A percentile compares a stretch with the other conserved stretches of the same genome.
Conservation (phyloP, 2,888 invertebrate genomes). For the Enoplolaimus lenunculus region DNA sequence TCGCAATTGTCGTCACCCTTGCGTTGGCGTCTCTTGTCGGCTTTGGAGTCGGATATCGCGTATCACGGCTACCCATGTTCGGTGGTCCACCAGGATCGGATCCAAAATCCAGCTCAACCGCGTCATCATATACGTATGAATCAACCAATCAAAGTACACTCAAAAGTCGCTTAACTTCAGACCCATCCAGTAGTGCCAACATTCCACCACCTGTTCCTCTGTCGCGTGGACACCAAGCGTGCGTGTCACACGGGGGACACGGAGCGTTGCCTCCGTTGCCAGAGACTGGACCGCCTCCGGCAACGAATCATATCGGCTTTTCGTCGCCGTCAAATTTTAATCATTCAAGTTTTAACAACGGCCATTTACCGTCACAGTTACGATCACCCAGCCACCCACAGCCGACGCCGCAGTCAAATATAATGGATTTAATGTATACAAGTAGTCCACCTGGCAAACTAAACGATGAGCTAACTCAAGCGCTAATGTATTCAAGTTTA, state of each 20-base stretch:
- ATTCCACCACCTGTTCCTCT: no score
- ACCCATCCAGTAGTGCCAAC: no score
- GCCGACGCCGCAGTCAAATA: not conserved
- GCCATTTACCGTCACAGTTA: no score
- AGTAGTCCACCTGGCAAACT: not conserved
- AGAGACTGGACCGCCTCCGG: not conserved
- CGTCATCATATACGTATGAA: constrained; percentile 27
- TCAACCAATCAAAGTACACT: not conserved
- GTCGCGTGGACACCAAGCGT: not conserved
- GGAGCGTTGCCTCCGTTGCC: not conserved
- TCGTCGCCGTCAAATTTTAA: no score
- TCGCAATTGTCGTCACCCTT: constrained; percentile 29
- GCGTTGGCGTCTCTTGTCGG: constrained; percentile 30
- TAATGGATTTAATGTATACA: not conserved
- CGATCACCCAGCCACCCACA: no score
- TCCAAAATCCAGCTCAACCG: constrained; percentile 25
- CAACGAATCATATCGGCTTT: no score
- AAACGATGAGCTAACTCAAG: not conserved
- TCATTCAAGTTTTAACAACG: not conserved
- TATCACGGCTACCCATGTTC: constrained; percentile 28
- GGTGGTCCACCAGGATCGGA: no score
- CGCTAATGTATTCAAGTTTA: not conserved
- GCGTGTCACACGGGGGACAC: not conserved
- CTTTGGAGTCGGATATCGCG: constrained; percentile 32
- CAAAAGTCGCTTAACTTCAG: no score